Conservation (phyloP, 2,113 vertebrate species). For the Corythornis madagascariensis region DNA sequence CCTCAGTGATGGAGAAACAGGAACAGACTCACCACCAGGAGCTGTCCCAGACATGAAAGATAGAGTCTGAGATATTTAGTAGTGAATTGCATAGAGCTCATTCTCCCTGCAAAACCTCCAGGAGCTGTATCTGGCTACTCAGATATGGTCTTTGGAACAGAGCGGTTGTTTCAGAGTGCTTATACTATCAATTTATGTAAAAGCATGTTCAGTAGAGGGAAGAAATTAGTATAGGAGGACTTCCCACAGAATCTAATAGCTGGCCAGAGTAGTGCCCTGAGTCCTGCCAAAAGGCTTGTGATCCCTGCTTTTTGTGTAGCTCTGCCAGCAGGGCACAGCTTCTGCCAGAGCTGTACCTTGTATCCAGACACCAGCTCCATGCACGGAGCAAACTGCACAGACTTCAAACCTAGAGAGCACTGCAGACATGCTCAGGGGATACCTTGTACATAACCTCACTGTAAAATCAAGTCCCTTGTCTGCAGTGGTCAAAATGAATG, state of each 20-base stretch:
- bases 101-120: neutral
- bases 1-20: neutral
- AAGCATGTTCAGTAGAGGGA: neutral
- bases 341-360: neutral
- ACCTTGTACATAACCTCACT: neutral
- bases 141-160: neutral
- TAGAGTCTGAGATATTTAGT: neutral
- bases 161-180: neutral
- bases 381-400: neutral
- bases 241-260: neutral
- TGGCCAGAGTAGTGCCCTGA: neutral
- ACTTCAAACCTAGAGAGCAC: neutral
- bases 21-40: neutral
- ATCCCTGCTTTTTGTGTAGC: neutral
- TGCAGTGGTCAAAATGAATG: neutral
- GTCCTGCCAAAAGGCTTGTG: neutral
- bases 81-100: neutral
- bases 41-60: neutral
- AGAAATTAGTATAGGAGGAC: neutral
- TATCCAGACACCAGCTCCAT: neutral
- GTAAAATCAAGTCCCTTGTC: neutral
- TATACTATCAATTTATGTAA: neutral
- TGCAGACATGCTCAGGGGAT: neutral
- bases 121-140: fast-evolving
- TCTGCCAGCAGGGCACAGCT: neutral